Evolutionary conservation across 2,888 invertebrate species (phyloP), one percentile per base, ranked within the genome.

Genomic region (Acheta domesticus): DNA sequence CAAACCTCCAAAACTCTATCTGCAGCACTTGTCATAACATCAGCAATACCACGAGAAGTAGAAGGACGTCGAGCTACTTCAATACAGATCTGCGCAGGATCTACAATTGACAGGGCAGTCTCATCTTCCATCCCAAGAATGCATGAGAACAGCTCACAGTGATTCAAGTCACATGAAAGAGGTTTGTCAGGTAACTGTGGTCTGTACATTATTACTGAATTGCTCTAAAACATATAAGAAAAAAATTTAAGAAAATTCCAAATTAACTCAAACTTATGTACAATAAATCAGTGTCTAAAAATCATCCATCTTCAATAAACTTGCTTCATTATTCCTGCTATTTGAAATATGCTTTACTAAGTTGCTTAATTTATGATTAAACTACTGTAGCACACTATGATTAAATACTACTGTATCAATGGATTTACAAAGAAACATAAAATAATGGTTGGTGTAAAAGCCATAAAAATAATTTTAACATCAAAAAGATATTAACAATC

Each of bases 81-180:
- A 79, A 94, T 89, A 85, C 93, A 94, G 74, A 97, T 90, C 12
- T 94, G 94, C 77, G 97, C 94, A 0, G 97, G 98, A 87, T 97
- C 97, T 79, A 98, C 94, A 84, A 98, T 98, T 62, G 97, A 96
- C 21, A 98, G 88, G 1, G 98, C 97, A 0, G 97, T 97, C 85
- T 96, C 96, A 82, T 96, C 95, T 88, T 98, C 97, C 84, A 93
- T 90, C 11, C 96, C 96, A 82, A 98, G 89, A 83, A 96, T 93
- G 86, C 96, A 95, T 3, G 97, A 97, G 88, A 97, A 98, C 86
- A 98, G 91, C 88, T 98, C 98, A 84, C 97, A 92, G 85, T 94
- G 94, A 85, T 94, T 95, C 79, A 98, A 89, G 86, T 94, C 96
- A 85, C 96, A 95, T 3, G 95, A 94, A 79, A 97, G 88, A 0